Evolutionary conservation across 2,888 invertebrate genomes (phyloP).

Genomic region (Sthenelais limicola): DNA sequence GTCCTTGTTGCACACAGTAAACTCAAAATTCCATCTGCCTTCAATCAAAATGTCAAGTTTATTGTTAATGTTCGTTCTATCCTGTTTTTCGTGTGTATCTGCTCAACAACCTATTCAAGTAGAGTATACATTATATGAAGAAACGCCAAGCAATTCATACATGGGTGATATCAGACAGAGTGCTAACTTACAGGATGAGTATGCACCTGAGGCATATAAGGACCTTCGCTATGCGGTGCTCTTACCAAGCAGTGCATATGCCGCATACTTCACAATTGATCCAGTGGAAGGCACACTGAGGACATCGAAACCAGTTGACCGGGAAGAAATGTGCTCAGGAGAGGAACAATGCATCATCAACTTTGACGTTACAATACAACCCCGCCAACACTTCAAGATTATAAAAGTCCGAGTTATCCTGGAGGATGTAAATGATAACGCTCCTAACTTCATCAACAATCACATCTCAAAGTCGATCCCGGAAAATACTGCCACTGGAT

Average conservation of each 20-base stretch:
- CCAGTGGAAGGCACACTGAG: conserved; percentile 7
- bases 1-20: too few species aligned
- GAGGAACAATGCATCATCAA: neutral
- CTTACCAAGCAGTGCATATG: conserved; percentile 17
- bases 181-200: neutral
- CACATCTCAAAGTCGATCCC: conserved; percentile 1
- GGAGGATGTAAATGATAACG: conserved; percentile 50
- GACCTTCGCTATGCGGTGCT: conserved; percentile 4
- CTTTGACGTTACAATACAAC: conserved; percentile 16
- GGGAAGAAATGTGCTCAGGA: conserved; percentile 14
- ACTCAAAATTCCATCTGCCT: too few species aligned
- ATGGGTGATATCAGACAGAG: conserved; percentile 16
- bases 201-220: neutral
- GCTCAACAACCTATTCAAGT: conserved; percentile 25
- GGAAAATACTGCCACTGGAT: conserved; percentile 4
- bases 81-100: too few species aligned
- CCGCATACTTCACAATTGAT: conserved; percentile 15
- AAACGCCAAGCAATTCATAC: conserved; percentile 23
- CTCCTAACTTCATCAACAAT: conserved; percentile 43
- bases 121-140: conserved; percentile 19
- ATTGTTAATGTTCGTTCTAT: too few species aligned
- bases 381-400: conserved; percentile 30
- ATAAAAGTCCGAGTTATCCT: conserved; percentile 43
- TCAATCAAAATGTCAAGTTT: too few species aligned
- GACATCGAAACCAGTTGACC: conserved; percentile 14